Evolutionary conservation across 30 jellyfish, hydroid and myxozoan species (phyloP).

Genomic region (Rhopilema esculentum): DNA sequence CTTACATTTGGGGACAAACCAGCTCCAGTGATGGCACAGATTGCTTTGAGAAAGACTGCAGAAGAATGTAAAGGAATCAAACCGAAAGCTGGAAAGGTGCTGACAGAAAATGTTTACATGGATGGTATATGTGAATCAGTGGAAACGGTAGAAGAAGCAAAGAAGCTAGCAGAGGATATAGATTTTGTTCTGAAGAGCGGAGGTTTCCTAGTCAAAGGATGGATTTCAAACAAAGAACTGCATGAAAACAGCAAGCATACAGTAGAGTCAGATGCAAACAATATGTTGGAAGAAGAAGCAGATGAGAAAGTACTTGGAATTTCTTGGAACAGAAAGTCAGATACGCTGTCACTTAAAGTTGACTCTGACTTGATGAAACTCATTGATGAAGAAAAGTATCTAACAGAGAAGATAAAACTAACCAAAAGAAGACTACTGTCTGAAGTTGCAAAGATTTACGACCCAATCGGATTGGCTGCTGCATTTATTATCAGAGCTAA

Average conservation of each 20-base stretch:
- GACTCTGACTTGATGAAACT: constrained; percentile 60
- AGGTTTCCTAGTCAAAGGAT: constrained; percentile 68
- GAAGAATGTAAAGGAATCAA: constrained; percentile 23
- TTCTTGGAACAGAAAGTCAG: constrained; percentile 64
- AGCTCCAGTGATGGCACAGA: constrained; percentile 74
- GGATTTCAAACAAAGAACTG: constrained; percentile 65
- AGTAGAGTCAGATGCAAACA: constrained; percentile 41
- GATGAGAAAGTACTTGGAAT: constrained; percentile 68
- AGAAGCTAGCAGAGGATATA: constrained; percentile 47
- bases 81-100: constrained; percentile 63
- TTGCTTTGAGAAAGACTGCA: constrained; percentile 66
- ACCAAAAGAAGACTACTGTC: constrained; percentile 67
- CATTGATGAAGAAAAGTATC: constrained; percentile 57
- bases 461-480: constrained; percentile 75
- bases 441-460: constrained; percentile 67
- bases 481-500: constrained; percentile 66
- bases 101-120: constrained; percentile 68
- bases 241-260: constrained; percentile 20
- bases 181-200: constrained; percentile 57
- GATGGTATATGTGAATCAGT: constrained; percentile 73
- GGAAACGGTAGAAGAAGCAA: constrained; percentile 64
- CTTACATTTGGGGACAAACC: constrained; percentile 72
- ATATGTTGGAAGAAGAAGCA: constrained; percentile 25
- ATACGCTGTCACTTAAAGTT: constrained; percentile 67
- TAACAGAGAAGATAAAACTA: constrained; percentile 39